phyloP scores from a whole-genome alignment of 2,113 vertebrate genomes.

The Mesocricetus auratus region DNA sequence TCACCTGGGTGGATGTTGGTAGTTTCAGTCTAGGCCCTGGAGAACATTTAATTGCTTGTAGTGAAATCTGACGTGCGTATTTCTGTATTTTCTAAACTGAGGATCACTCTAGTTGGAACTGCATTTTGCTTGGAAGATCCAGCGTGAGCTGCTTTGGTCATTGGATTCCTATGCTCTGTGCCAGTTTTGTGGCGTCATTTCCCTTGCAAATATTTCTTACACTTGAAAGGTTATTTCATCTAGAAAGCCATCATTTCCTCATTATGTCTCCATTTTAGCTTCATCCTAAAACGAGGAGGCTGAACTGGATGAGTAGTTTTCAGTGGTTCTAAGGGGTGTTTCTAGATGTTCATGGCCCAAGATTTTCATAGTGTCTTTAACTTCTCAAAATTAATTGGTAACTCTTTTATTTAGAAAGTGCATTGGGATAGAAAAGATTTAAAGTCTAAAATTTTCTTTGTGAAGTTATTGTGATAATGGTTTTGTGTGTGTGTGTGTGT shows the following conservation, averaged over 20 bases:
- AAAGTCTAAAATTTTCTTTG: not conserved
- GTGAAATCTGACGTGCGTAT: not conserved
- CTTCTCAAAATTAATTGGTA: constrained; percentile 30
- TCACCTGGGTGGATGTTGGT: not conserved
- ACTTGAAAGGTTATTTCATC: not conserved
- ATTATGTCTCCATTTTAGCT: constrained; percentile 12
- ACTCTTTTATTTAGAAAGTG: not conserved
- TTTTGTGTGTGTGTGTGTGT: too few species aligned
- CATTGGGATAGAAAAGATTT: constrained; percentile 1
- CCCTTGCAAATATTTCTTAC: not conserved
- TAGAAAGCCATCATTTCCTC: not conserved
- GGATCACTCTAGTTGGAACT: not conserved
- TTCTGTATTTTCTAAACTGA: not conserved
- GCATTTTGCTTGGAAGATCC: not conserved
- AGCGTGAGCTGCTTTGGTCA: not conserved
- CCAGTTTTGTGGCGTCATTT: not conserved
- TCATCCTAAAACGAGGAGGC: constrained; percentile 24
- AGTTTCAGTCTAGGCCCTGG: not conserved
- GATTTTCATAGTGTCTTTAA: constrained; percentile 12
- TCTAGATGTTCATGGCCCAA: not conserved
- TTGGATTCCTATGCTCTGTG: not conserved
- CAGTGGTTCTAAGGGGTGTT: not conserved
- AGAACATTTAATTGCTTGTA: constrained; percentile 18
- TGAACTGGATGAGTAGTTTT: constrained; percentile 22
- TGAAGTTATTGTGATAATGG: constrained; percentile 12